Evolutionary conservation across 2,113 vertebrate genomes (phyloP), one percentile per base, ranked within the genome.

Genomic region (Triplophysa siluroides): DNA sequence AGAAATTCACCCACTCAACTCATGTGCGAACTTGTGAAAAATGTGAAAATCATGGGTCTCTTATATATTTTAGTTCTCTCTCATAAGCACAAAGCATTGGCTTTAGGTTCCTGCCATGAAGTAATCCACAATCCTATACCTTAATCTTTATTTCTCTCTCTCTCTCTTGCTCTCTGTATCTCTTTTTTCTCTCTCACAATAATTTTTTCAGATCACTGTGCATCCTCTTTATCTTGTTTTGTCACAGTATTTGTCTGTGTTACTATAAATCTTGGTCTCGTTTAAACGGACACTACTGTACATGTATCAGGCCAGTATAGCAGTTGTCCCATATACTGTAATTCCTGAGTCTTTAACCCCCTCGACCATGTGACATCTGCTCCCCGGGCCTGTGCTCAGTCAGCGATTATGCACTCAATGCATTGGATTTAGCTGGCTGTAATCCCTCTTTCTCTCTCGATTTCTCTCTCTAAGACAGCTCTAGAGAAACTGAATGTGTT

Each of bases 311-410:
- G 80, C 86, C 81, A 84, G 86, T 91, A 86, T 88, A 90, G 87
- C 86, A 86, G 84, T 90, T 90, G 87, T 86, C 87, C 87, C 85
- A 88, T 87, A 90, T 18, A 52, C 50, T 16, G 50, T 91, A 90
- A 90, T 92, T 92, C 87, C 87, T 86, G 86, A 86, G 90, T 80
- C 87, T 88, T 90, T 85, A 52, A 83, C 89, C 88, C 89, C 78
- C 81, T 58, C 61, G 86, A 90, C 91, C 88, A 91, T 93, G 91
- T 91, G 90, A 92, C 91, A 92, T 92, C 92, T 92, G 92, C 90
- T 93, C 84, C 81, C 75, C 54, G 23, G 80, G 81, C 80, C 87
- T 79, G 85, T 80, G 85, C 89, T 88, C 84, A 83, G 88, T 88
- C 87, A 85, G 88, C 79, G 90, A 93, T 93, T 92, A 93, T 86